Evolutionary conservation across 2,888 invertebrate species (phyloP), one percentile per base, ranked within the genome.

Genomic region (Pterostichus madidus): DNA sequence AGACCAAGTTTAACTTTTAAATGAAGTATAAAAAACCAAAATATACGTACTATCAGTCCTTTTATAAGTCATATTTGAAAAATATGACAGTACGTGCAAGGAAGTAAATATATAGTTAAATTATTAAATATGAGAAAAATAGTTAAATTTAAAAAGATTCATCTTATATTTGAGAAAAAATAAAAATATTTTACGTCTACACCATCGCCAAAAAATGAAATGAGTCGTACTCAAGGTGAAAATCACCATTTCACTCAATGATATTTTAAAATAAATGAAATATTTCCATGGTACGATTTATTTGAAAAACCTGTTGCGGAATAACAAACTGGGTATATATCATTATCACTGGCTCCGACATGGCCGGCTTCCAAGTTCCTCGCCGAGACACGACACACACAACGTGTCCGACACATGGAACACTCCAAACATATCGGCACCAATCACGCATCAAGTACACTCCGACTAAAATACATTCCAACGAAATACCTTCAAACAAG

Each of bases 301-400:
- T 75, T 75, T 52, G 75, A 75, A 75, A 75, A 75, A 75, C 75
- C 75, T 75, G 75, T 75, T 75, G 75, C 75, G 32, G 75, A 75
- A 75, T 24, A 75, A 75, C 75, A 75, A 75, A 75, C 52, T 49
- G 49, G 7, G 32, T 32, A 52, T 75, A 52, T 75, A 75, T 75
- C 75, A 75, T 32, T 52, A 31, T 52, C 75, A 17, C 24, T 46
- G 73, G 46, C 31, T 52, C 13, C 31, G 17, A 32, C n/a, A 13
- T 75, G 75, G 75, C 75, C 32, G 32, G 6, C 32, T 11, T 49
- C 75, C 75, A 75, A 44, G 15, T 17, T 71, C 39, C 39, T 15
- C 64, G 32, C 39, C 31, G 73, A 13, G 24, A 73, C 68, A 46
- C 24, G 24, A 32, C 64, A 75, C 52, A 32, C 64, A 75, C 52